These are phyloP conservation scores for Eugnorisma glareosa DNA, from an alignment of 2,888 invertebrate genomes.

Conservation along the genomic window DNA sequence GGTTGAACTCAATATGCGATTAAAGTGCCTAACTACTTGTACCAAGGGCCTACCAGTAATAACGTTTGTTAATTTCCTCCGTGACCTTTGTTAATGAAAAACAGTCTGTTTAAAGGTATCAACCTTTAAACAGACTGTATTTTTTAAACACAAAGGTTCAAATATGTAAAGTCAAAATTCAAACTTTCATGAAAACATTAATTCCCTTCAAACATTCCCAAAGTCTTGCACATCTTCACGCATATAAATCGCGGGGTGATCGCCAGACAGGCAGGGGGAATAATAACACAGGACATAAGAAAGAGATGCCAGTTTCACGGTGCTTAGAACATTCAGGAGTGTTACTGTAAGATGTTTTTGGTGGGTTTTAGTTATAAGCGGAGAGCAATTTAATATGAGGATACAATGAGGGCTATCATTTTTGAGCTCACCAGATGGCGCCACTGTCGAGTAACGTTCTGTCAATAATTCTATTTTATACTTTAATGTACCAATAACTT, in stretches of 20 bases:
- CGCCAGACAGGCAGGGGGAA: conserved; percentile 26
- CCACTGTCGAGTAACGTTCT: too few relatives aligned
- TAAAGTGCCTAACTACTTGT: too few relatives aligned
- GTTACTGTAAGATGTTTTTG: conserved; percentile 33
- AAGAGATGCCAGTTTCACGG: conserved; percentile 71
- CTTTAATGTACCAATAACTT: too few relatives aligned
- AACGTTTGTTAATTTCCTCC: background rate
- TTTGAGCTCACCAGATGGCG: too few relatives aligned
- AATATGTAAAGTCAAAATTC: conserved; percentile 12
- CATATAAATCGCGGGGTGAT: conserved; percentile 48
- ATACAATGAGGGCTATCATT: too few relatives aligned
- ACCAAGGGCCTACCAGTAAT: too few relatives aligned
- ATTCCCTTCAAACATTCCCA: conserved; percentile 8
- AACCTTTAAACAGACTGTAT: background rate
- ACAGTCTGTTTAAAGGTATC: too few relatives aligned
- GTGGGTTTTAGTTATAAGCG: conserved; percentile 10
- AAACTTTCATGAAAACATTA: conserved; percentile 1
- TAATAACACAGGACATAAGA: conserved; percentile 61
- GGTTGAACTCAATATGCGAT: too few relatives aligned
- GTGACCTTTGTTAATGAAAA: background rate
- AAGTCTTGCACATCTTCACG: conserved; percentile 28
- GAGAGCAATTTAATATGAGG: conserved; percentile 6
- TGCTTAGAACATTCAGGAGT: conserved; percentile 65
- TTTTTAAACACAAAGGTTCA: background rate
- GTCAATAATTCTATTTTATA: too few relatives aligned